Conservation (phyloP, 2,797 vertebrate species). For the Paratrypauchen microcephalus region DNA sequence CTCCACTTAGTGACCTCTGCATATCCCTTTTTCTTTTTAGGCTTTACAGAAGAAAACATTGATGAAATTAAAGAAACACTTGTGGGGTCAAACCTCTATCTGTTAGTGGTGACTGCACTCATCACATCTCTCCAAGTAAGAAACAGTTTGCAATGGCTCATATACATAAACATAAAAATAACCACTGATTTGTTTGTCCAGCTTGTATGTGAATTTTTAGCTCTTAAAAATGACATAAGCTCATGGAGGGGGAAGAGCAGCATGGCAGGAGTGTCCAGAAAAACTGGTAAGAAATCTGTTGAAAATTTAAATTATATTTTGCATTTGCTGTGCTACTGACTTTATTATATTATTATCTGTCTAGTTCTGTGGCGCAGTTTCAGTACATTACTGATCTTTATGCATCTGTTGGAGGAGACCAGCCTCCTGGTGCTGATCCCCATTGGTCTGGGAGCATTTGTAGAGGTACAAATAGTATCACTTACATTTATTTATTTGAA, state of each 20-base stretch:
- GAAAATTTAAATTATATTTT: neutral
- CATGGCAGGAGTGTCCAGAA: slow-evolving; percentile 92
- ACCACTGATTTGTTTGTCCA: slow-evolving; percentile 39
- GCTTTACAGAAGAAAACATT: slow-evolving; percentile 92
- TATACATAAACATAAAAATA: neutral
- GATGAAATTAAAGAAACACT: slow-evolving; percentile 96
- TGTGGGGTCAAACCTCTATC: slow-evolving; percentile 89
- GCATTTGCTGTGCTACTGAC: neutral
- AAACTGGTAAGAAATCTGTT: slow-evolving; percentile 80
- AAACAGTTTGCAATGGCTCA: neutral
- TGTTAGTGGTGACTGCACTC: slow-evolving; percentile 88
- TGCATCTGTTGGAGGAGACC: slow-evolving; percentile 92
- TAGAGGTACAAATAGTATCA: slow-evolving; percentile 78
- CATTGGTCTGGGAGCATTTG: slow-evolving; percentile 86
- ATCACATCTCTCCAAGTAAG: slow-evolving; percentile 94
- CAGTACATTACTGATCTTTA: slow-evolving; percentile 90
- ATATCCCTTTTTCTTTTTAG: slow-evolving; percentile 56
- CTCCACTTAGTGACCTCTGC: neutral
- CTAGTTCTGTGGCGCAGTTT: slow-evolving; percentile 93
- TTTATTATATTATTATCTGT: slow-evolving; percentile 4
- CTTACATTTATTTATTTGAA: neutral
- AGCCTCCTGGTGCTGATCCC: slow-evolving; percentile 91
- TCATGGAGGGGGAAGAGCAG: slow-evolving; percentile 93
- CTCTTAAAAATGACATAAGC: slow-evolving; percentile 94
- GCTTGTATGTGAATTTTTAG: slow-evolving; percentile 95